These are phyloP conservation scores for Trichoplax adhaerens DNA, from an alignment of 37 sponge, comb jelly and placozoan genomes.

Conservation along the genomic window DNA sequence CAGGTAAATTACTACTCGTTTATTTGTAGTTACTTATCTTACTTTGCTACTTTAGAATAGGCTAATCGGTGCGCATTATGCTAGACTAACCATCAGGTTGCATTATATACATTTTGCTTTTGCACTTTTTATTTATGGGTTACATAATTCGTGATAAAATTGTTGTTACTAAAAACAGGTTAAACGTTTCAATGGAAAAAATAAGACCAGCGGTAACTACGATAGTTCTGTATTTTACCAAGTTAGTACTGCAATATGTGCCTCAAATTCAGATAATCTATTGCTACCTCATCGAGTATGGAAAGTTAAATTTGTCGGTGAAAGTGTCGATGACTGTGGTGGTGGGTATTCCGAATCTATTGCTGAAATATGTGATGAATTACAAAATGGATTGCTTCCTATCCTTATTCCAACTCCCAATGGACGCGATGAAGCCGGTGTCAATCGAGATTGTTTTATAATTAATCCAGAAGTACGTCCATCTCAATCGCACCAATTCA, in stretches of 20 bases:
- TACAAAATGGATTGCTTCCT: constrained; percentile 73
- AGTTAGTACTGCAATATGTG: constrained; percentile 61
- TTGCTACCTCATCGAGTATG: constrained; percentile 76
- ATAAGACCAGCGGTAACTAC: no score
- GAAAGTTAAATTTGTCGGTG: constrained; percentile 94
- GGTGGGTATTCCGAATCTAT: constrained; percentile 93
- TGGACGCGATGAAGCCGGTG: constrained; percentile 80
- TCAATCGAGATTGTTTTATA: constrained; percentile 87
- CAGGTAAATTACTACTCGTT: constrained; percentile 22
- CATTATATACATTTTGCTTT: no score
- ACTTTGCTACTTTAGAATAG: no score
- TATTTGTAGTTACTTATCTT: no score
- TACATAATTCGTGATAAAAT: no score
- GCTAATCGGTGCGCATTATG: no score
- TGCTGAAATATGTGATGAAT: constrained; percentile 91
- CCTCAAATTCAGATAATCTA: constrained; percentile 39
- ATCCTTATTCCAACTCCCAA: constrained; percentile 89
- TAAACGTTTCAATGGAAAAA: no score
- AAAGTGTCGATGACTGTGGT: constrained; percentile 91
- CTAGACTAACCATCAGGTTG: no score
- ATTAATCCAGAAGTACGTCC: constrained; percentile 50
- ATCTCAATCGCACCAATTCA: constrained; percentile 47
- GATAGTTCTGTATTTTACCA: constrained; percentile 75
- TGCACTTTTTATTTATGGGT: no score
- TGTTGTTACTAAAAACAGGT: no score